Percentiles rank a stretch among this genome's conserved stretches.
Conservation (phyloP, 92 coral and sea anemone species). For the Heteractis magnifica region DNA sequence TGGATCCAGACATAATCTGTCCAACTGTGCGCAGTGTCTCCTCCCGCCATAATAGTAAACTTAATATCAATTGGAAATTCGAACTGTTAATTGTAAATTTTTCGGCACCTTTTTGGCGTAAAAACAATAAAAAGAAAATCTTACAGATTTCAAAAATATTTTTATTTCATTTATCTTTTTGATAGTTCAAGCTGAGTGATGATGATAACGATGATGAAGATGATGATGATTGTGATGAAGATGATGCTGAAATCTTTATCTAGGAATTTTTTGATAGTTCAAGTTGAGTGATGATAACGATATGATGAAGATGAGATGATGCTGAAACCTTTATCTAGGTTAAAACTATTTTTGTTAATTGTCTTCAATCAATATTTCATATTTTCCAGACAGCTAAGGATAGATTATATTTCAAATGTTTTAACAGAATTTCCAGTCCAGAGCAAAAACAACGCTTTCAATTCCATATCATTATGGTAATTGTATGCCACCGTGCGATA, state of each 20-base stretch:
- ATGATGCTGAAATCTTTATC: neutral
- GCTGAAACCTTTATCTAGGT: neutral
- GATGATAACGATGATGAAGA: neutral
- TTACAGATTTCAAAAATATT: too few species aligned
- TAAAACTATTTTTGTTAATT: too few species aligned
- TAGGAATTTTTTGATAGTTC: too few species aligned
- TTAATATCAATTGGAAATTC: neutral
- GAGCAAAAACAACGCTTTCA: neutral
- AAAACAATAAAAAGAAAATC: too few species aligned
- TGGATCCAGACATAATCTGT: conserved; percentile 3
- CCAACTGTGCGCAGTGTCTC: neutral
- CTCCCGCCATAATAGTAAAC: neutral
- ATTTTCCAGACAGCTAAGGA: neutral
- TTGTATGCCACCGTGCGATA: neutral
- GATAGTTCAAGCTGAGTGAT: neutral
- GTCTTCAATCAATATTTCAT: neutral
- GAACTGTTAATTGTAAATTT: neutral
- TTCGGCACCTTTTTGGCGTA: neutral
- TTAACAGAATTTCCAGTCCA: conserved; percentile 13
- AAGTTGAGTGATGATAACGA: too few species aligned
- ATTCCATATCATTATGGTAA: conserved; percentile 24
- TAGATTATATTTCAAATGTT: neutral
- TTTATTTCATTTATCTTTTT: too few species aligned
- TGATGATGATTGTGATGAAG: neutral
- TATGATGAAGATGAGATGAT: neutral